Evolutionary conservation across 92 coral and sea anemone genomes (phyloP).

Genomic region (Micromussa lordhowensis): DNA sequence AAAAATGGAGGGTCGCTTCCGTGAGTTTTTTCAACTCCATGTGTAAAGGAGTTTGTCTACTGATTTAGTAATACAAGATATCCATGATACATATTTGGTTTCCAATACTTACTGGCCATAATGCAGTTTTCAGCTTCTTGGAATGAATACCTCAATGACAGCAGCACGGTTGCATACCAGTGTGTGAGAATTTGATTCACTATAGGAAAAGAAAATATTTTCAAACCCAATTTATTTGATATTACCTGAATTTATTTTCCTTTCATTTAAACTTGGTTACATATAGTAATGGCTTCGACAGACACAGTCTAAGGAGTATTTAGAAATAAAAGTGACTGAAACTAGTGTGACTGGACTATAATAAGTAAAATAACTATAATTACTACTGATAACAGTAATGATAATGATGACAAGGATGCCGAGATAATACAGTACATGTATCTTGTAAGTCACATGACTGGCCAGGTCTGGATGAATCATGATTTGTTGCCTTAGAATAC

Average conservation of each 20-base stretch:
- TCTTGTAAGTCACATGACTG: background rate
- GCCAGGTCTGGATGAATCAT: too few relatives aligned
- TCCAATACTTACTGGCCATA: too few relatives aligned
- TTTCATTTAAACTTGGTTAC: too few relatives aligned
- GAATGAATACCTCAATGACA: conserved; percentile 39
- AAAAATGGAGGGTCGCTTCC: too few relatives aligned
- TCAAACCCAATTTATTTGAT: background rate
- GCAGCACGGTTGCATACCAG: conserved; percentile 34
- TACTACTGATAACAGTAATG: conserved; percentile 3
- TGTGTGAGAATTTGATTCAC: conserved; percentile 55
- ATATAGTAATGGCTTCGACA: too few relatives aligned
- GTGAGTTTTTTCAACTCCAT: too few relatives aligned
- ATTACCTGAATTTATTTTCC: conserved; percentile 21
- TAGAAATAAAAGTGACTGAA: conserved; percentile 36
- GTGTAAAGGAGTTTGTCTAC: too few relatives aligned
- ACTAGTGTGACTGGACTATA: conserved; percentile 22
- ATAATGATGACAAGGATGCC: conserved; percentile 14
- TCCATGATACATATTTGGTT: background rate
- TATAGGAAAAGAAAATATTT: conserved; percentile 1
- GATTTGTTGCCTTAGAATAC: too few relatives aligned
- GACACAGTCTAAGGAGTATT: conserved; percentile 18
- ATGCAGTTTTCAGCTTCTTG: conserved; percentile 31
- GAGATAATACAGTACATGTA: conserved; percentile 19
- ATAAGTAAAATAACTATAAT: background rate
- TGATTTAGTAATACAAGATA: too few relatives aligned